Conservation (phyloP, 2,888 invertebrate species). For the Campopleginae sp. region DNA sequence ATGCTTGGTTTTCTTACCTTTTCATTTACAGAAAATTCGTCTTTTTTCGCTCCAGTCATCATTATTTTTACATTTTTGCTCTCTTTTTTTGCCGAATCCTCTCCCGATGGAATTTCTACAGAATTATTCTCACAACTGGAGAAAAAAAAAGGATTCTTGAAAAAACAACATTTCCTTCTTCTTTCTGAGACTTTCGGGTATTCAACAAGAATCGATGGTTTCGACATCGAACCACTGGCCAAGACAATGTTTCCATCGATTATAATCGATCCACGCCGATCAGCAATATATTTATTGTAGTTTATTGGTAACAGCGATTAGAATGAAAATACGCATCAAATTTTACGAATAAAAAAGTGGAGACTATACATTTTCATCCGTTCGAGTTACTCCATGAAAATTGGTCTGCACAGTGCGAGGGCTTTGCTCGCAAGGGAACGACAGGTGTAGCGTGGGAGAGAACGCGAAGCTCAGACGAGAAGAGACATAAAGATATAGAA, state of each 20-base stretch:
- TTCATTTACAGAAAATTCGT: slow-evolving; percentile 13
- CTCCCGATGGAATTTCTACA: background rate
- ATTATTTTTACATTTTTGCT: slow-evolving; percentile 1
- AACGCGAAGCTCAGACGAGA: slow-evolving; percentile 70
- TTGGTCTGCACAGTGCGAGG: slow-evolving; percentile 33
- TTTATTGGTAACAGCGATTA: background rate
- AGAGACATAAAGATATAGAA: slow-evolving; percentile 64
- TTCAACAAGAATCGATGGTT: too few species aligned
- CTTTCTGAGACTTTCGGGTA: background rate
- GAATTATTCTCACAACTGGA: background rate
- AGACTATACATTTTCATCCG: background rate
- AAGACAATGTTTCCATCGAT: background rate
- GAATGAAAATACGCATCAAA: background rate
- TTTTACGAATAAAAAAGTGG: background rate
- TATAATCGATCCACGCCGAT: background rate
- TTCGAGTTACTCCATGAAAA: background rate
- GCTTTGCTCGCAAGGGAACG: slow-evolving; percentile 71
- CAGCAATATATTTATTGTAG: too few species aligned
- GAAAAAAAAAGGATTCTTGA: background rate
- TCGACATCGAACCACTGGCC: background rate
- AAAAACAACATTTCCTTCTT: background rate
- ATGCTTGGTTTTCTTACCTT: slow-evolving; percentile 3
- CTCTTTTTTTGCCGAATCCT: background rate
- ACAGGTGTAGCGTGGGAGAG: slow-evolving; percentile 83
- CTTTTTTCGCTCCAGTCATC: background rate